These are phyloP conservation scores for Arvicanthis niloticus DNA, from an alignment of 2,113 vertebrate species.

Conservation along the genomic window DNA sequence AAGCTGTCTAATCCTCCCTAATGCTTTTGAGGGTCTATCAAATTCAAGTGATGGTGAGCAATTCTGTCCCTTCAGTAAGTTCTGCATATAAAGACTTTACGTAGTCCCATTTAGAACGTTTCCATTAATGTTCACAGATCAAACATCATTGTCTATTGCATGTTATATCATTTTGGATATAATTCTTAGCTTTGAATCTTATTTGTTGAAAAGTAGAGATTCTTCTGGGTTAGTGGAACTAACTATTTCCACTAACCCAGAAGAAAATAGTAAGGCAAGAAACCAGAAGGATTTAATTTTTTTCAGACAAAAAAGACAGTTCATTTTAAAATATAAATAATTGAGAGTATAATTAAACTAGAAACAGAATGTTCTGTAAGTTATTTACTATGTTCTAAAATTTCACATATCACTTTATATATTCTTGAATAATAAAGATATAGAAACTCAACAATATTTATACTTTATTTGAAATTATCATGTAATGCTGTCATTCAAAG, in stretches of 20 bases:
- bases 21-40: not conserved
- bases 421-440: not conserved
- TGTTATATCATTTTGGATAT: not conserved
- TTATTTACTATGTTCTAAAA: not conserved
- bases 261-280: not conserved
- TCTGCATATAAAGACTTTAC: not conserved
- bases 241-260: not conserved
- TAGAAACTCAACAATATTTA: not conserved
- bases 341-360: not conserved
- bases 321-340: not conserved
- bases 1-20: not conserved
- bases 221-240: not conserved
- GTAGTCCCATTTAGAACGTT: not conserved
- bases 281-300: no score
- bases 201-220: not conserved
- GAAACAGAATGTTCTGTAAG: not conserved
- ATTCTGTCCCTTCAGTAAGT: not conserved
- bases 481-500: not conserved
- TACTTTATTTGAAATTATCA: not conserved
- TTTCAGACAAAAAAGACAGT: not conserved
- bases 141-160: not conserved
- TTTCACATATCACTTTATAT: not conserved
- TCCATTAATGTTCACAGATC: not conserved
- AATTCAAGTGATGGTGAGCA: not conserved
- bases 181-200: not conserved